phyloP scores from a whole-genome alignment of 2,113 vertebrate genomes.

The Osmerus eperlanus region DNA sequence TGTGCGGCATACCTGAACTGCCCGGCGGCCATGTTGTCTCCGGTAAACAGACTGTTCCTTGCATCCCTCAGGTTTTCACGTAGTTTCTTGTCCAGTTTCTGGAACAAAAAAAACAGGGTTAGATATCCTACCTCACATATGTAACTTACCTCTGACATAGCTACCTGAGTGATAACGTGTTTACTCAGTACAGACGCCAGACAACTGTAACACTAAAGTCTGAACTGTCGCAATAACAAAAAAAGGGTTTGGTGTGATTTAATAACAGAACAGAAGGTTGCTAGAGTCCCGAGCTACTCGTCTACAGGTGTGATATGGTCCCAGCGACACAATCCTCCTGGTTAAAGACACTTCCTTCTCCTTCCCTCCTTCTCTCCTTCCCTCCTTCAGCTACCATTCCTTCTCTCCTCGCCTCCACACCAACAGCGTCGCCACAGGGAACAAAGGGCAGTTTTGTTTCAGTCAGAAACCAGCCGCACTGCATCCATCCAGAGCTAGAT shows the following conservation, averaged over 20 bases:
- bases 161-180: no score
- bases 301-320: no score
- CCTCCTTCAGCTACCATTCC: not conserved
- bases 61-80: conserved; percentile 96
- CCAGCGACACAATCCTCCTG: no score
- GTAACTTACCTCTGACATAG: not conserved
- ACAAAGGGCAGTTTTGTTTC: conserved; percentile 20
- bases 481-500: conserved; percentile 17
- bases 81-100: conserved; percentile 98
- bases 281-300: no score
- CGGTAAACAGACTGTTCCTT: conserved; percentile 97
- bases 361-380: no score
- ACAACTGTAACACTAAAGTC: no score
- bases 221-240: no score
- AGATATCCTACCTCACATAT: not conserved
- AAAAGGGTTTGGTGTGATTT: no score
- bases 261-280: no score
- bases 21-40: conserved; percentile 88
- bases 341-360: no score
- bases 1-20: conserved; percentile 84
- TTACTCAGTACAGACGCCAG: no score
- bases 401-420: not conserved
- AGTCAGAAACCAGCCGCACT: not conserved
- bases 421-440: not conserved
- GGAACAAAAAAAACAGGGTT: not conserved